Evolutionary conservation across 1,140 invertebrate species (phyloP), one percentile per base, ranked within the genome.

Genomic region (Lucilia sericata): DNA sequence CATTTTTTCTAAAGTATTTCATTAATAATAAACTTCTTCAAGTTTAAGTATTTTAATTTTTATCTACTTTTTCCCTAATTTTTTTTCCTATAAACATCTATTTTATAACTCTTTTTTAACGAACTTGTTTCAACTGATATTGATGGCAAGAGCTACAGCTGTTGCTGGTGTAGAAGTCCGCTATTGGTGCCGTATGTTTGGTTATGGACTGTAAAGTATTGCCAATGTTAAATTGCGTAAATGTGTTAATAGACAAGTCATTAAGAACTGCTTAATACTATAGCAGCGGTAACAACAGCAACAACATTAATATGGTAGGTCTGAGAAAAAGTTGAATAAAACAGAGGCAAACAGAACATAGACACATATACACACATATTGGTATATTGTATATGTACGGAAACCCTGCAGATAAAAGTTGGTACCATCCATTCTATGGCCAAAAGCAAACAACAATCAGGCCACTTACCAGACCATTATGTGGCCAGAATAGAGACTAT

Each of bases 211-310:
- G 51, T 12, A n/a, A 60, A 60, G n/a, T 70, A 70, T 70, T 70
- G 51, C 51, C 51, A 55, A 55, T 55, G 65, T 70, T 70, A 70
- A 70, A 70, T 70, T 70, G 65, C 19, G 65, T 70, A 70, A 70
- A 70, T 70, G 65, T 70, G 65, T 70, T 70, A 70, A 70, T 70
- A 70, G 65, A 21, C n/a, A 70, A 21, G 19, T 19, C n/a, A 70
- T 70, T 70, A 70, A 70, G 21, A 21, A n/a, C 65, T 70, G 65
- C n/a, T 70, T 70, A 70, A 70, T 25, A 70, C 65, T 19, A 70
- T 19, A 70, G 9, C 65, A 70, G 21, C 19, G 25, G 14, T 5
- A 60, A 60, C 55, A 60, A 14, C 17, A 60, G 14, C 55, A 60
- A 5, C 55, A 60, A 60, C 17, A 17, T 60, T 17, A 60, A 60